These are phyloP conservation scores for Ceraclea dissimilis DNA, from an alignment of 2,888 invertebrate genomes.

Conservation along the genomic window DNA sequence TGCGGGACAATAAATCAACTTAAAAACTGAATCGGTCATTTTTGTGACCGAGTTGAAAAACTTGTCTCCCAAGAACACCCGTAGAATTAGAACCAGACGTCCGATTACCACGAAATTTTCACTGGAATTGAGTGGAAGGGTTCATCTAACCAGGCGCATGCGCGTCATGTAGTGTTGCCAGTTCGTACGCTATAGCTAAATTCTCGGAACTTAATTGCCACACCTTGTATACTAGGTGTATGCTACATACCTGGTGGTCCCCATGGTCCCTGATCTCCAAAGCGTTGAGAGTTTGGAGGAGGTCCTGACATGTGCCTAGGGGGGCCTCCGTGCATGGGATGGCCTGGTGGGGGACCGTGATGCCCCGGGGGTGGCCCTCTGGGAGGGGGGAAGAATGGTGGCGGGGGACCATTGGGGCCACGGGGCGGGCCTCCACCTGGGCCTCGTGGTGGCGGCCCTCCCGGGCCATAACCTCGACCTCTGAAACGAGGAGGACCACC, in stretches of 20 bases:
- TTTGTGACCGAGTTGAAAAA: too few species aligned
- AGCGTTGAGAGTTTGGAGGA: constrained; percentile 39
- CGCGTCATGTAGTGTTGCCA: too few species aligned
- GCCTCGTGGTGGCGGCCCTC: constrained; percentile 48
- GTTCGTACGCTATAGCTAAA: too few species aligned
- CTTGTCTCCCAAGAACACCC: too few species aligned
- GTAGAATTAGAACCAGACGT: too few species aligned
- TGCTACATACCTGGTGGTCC: constrained; percentile 25
- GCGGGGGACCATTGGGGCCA: constrained; percentile 25
- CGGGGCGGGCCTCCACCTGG: constrained; percentile 30
- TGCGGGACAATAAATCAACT: too few species aligned
- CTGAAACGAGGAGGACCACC: constrained; percentile 56
- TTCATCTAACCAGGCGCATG: too few species aligned
- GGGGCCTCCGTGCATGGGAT: constrained; percentile 38
- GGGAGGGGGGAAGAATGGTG: constrained; percentile 32
- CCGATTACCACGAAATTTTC: too few species aligned
- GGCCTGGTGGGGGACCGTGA: constrained; percentile 37
- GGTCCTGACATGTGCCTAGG: constrained; percentile 41
- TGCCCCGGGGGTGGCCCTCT: constrained; percentile 42
- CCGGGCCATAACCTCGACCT: constrained; percentile 58
- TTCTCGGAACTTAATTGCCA: too few species aligned
- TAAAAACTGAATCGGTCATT: too few species aligned
- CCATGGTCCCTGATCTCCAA: constrained; percentile 30
- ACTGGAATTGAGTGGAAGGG: too few species aligned
- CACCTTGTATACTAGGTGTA: too few species aligned